phyloP scores from a whole-genome alignment of 2,888 invertebrate species.

The Tribolium freemani region DNA sequence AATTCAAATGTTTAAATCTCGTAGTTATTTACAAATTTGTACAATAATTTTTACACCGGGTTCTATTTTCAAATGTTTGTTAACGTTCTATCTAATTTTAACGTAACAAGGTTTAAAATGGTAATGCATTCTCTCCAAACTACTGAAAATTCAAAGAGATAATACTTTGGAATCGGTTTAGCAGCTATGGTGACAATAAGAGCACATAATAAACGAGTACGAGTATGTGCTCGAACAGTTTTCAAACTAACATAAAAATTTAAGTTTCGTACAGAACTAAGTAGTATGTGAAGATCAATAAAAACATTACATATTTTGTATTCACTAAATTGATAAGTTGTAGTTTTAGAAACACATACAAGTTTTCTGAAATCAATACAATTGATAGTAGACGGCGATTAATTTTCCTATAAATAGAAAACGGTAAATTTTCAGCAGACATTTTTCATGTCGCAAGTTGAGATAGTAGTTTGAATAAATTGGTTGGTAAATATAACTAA shows the following conservation, averaged over 20 bases:
- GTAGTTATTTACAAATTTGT: too few species aligned
- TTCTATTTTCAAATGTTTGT: neutral
- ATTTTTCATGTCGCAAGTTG: neutral
- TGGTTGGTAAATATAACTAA: neutral
- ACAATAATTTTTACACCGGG: neutral
- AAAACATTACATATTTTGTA: too few species aligned
- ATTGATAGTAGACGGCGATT: neutral
- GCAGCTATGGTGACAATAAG: neutral
- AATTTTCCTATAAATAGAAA: neutral
- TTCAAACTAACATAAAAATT: too few species aligned
- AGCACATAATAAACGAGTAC: neutral
- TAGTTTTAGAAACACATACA: neutral
- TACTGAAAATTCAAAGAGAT: slow-evolving; percentile 3
- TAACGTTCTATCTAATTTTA: neutral
- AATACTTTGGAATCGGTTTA: slow-evolving; percentile 6
- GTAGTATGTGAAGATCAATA: too few species aligned
- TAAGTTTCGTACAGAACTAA: too few species aligned
- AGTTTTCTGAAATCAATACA: neutral
- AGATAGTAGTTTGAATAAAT: neutral
- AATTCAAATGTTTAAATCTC: neutral
- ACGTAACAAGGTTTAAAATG: neutral
- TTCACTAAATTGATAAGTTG: neutral
- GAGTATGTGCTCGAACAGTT: neutral
- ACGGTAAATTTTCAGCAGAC: neutral
- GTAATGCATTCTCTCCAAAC: neutral